Evolutionary conservation across 2,888 invertebrate species (phyloP), one percentile per base, ranked within the genome.

Genomic region (Meandrusa payeni): DNA sequence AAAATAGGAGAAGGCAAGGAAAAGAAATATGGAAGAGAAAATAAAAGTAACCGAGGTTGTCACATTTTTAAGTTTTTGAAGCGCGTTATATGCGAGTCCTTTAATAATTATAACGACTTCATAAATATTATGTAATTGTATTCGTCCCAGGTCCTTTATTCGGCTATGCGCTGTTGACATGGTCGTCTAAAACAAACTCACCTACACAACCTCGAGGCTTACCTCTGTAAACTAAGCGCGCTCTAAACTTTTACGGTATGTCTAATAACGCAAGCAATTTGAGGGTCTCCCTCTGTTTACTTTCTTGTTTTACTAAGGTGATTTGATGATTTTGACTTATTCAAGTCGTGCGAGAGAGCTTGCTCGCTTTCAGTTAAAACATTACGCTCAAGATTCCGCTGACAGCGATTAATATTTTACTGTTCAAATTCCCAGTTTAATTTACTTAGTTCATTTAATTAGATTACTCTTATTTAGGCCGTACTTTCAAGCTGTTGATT

Each of bases 261-360:
- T 73, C 74, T 87, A 85, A 85, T 85, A 85, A 85, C 75, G 78
- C 78, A 74, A 78, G 83, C 80, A 80, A 81, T 83, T 85, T 80
- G 74, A 57, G 78, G 79, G 76, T 69, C 74, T 71, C 80, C 78
- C 80, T 76, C 73, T 85, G 76, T 85, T 86, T 86, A 70, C 77
- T 70, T 71, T 76, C 76, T 79, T 77, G 74, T 76, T 79, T 76
- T 74, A 69, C 75, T 64, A 64, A 79, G 80, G 79, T 82, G 81
- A 86, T 85, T 87, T 86, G 83, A 85, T 83, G 85, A 87, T 85
- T 83, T 80, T 77, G 79, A 82, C 79, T 83, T 81, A 82, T 83
- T 83, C 71, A 76, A 76, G 71, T 69, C 60, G 46, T 51, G 50
- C 41, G 29, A 50, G 60, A 65, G 61, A 26, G 15, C 13, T 34